phyloP scores from a whole-genome alignment of 2,888 invertebrate species.

The Ophion obscuratus region DNA sequence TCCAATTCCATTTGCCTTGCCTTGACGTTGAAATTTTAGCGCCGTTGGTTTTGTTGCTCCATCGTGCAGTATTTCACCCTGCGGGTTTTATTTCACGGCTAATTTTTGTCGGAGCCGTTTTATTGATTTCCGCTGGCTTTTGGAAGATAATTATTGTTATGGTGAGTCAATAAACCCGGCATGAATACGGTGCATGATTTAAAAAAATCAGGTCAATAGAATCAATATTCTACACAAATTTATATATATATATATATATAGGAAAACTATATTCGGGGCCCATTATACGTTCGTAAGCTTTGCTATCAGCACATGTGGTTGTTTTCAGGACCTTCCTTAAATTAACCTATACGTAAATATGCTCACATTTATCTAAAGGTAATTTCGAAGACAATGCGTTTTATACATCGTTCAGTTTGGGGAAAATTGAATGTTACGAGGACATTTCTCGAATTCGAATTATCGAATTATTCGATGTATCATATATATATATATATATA shows the following conservation, averaged over 20 bases:
- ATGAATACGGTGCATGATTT: not conserved
- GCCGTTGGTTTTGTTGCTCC: not conserved
- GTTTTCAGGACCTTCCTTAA: not conserved
- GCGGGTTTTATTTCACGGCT: not conserved
- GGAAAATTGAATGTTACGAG: not conserved
- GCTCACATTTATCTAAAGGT: too few species aligned
- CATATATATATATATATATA: too few species aligned
- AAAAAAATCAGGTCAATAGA: constrained; percentile 4
- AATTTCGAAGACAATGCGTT: not conserved
- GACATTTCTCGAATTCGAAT: not conserved
- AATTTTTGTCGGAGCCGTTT: not conserved
- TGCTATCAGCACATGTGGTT: too few species aligned
- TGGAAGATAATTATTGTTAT: not conserved
- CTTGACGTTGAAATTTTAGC: not conserved
- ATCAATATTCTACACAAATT: not conserved
- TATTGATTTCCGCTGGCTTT: not conserved
- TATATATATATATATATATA: too few species aligned
- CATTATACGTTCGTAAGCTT: too few species aligned
- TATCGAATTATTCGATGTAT: too few species aligned
- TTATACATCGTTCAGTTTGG: not conserved
- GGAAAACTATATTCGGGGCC: too few species aligned
- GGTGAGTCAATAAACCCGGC: not conserved
- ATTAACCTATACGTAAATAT: not conserved
- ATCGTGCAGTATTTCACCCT: not conserved
- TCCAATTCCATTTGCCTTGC: not conserved